Percentiles rank a stretch among this genome's conserved stretches.
phyloP scores from a whole-genome alignment of 2,797 vertebrate species.

The Cottoperca gobio region DNA sequence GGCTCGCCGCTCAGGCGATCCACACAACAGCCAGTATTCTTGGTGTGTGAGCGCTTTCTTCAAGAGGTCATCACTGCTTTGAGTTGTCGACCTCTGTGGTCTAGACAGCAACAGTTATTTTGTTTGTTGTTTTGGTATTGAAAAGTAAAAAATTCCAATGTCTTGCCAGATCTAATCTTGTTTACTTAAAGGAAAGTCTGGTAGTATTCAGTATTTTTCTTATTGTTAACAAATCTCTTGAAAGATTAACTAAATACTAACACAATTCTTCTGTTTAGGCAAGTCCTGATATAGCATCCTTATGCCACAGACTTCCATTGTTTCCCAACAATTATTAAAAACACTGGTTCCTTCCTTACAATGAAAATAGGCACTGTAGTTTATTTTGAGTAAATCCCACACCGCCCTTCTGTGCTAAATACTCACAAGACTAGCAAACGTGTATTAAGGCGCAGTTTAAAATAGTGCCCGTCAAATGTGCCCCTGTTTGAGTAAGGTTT shows the following conservation, averaged over 20 bases:
- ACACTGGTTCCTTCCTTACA: neutral
- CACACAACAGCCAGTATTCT: constrained; percentile 51
- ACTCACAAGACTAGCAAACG: constrained; percentile 1
- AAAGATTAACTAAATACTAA: neutral
- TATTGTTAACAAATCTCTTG: constrained; percentile 2
- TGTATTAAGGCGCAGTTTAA: neutral
- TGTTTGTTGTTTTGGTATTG: constrained; percentile 11
- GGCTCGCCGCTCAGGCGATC: constrained; percentile 33
- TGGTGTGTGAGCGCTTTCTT: constrained; percentile 42
- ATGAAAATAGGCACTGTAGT: neutral
- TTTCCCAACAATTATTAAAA: neutral
- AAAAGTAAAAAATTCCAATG: neutral
- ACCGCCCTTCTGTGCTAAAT: neutral
- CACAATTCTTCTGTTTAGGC: neutral
- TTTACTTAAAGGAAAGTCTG: constrained; percentile 1
- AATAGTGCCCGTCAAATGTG: neutral
- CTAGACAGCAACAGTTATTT: neutral
- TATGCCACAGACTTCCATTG: neutral
- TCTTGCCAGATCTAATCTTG: neutral
- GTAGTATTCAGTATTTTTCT: neutral
- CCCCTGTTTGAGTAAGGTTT: neutral
- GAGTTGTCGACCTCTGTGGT: constrained; percentile 14
- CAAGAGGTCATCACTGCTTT: constrained; percentile 22
- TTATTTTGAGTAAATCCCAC: neutral
- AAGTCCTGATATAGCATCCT: neutral